Percentiles rank a stretch among this genome's conserved stretches.
Evolutionary conservation across 2,888 invertebrate species (phyloP).

Genomic region (Himalopsyche tibetana): DNA sequence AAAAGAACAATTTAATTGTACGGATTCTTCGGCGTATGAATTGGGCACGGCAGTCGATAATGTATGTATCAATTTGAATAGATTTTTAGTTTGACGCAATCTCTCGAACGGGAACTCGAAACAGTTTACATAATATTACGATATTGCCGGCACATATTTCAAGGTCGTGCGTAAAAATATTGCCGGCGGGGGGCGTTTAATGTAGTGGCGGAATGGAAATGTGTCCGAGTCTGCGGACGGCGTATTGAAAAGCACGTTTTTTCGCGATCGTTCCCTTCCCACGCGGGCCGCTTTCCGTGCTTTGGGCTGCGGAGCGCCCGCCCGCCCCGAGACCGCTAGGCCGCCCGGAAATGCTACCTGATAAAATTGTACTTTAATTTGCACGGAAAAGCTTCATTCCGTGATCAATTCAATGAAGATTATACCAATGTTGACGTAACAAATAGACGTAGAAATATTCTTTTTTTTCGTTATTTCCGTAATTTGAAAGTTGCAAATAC

Average conservation of each 20-base stretch:
- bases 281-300: background rate
- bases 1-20: too few relatives aligned
- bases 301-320: background rate
- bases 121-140: slow-evolving; percentile 36
- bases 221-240: slow-evolving; percentile 20
- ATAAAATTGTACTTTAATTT: background rate
- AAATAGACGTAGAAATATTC: too few relatives aligned
- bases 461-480: too few relatives aligned
- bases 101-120: background rate
- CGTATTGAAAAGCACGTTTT: slow-evolving; percentile 35
- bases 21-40: too few relatives aligned
- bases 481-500: too few relatives aligned
- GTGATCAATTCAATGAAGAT: too few relatives aligned
- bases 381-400: background rate
- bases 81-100: slow-evolving; percentile 12
- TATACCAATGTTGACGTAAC: too few relatives aligned
- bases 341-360: background rate
- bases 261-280: slow-evolving; percentile 9
- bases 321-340: background rate
- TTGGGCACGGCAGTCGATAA: too few relatives aligned
- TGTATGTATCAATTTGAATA: background rate
- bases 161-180: slow-evolving; percentile 56
- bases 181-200: slow-evolving; percentile 50
- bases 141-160: slow-evolving; percentile 44
- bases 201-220: slow-evolving; percentile 47